Evolutionary conservation across 2,797 vertebrate genomes (phyloP), one percentile per base, ranked within the genome.

Genomic region (Pangasius djambal): DNA sequence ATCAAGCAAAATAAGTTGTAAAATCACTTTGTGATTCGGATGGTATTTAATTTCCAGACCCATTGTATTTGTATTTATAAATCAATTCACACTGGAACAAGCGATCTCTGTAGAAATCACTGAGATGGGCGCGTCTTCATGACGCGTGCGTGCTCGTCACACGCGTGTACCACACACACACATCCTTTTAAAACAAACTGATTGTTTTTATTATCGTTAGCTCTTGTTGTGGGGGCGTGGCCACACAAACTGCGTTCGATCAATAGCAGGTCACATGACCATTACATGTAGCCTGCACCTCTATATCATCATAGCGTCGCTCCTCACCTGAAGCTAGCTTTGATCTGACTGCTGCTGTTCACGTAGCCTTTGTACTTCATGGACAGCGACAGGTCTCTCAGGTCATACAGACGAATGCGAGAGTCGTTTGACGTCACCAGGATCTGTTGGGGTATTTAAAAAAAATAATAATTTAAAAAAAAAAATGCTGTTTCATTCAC

Each of bases 321-420:
- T 78, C 57, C 93, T 95, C 95, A 99, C 98, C 99, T 99, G 96
- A 99, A 99, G 94, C 98, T 99, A 70, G 99, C 99, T 95, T 99
- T 99, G 93, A 99, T 99, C 94, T 99, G 99, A 93, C 99, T 99
- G 96, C 99, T 99, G 96, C 98, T 98, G 94, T 99, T 99, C 89
- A 99, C 98, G 50, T 98, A 99, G 89, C 98, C 99, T 93, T 99
- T 99, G 95, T 99, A 99, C 89, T 99, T 99, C 98, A 99, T 99
- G 65, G 98, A 99, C n/a, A 99, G 93, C 87, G 99, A 99, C 92
- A 99, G 94, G 95, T 99, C 99, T 95, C 99, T 96, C 90, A 99
- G 94, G 94, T 99, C 98, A 85, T 99, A 99, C 34, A 99, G 95
- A 67, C 99, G 97, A 93, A 99, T 98, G 92, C 98, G 97, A 86